Conservation (phyloP, 2,888 invertebrate species). For the Lissocephala sabroskyi region DNA sequence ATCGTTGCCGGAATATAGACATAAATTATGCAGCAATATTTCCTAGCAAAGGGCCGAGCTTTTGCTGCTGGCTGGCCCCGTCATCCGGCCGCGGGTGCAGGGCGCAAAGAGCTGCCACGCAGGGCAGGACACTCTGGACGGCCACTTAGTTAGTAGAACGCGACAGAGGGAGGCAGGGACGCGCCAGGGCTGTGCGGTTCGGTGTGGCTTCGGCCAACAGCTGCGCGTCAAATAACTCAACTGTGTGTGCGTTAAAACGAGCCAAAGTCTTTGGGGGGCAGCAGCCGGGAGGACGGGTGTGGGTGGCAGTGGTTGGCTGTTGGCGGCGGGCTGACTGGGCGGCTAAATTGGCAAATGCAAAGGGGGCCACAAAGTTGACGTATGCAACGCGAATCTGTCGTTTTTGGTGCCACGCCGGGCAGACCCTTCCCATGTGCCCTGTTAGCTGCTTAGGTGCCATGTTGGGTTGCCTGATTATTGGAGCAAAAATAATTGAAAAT, state of each 20-base stretch:
- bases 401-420: neutral
- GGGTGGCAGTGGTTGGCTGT: neutral
- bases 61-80: no score
- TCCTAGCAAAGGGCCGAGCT: no score
- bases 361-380: neutral
- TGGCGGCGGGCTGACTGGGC: slow-evolving; percentile 3
- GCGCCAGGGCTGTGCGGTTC: neutral
- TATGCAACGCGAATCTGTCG: slow-evolving; percentile 28
- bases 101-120: no score
- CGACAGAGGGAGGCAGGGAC: no score
- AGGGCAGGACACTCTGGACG: no score
- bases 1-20: no score
- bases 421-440: neutral
- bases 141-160: no score
- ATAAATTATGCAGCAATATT: no score
- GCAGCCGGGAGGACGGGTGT: slow-evolving; percentile 12
- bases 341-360: no score
- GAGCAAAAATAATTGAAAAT: slow-evolving; percentile 72
- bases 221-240: slow-evolving; percentile 62
- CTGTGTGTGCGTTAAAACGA: slow-evolving; percentile 53
- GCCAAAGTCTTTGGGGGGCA: slow-evolving; percentile 10
- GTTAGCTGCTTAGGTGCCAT: slow-evolving; percentile 13
- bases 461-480: slow-evolving; percentile 62
- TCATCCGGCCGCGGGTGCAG: no score
- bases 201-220: slow-evolving; percentile 29